Conservation (phyloP, 2,797 vertebrate genomes). For the Onychomys arenicola region DNA sequence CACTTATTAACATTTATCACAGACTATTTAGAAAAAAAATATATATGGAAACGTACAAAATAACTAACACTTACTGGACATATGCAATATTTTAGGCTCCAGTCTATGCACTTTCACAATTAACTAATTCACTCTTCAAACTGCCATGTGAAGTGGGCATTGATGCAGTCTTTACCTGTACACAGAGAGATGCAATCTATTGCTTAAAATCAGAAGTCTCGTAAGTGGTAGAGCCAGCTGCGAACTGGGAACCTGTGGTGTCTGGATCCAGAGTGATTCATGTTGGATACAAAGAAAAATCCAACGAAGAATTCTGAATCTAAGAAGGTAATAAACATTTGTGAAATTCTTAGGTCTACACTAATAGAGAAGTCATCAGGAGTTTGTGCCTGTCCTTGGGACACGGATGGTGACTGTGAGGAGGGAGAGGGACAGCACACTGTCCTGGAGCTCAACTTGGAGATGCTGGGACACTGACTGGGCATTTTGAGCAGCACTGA, state of each 20-base stretch:
- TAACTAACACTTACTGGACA: neutral
- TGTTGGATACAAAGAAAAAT: neutral
- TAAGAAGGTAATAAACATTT: neutral
- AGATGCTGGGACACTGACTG: neutral
- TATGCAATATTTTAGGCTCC: neutral
- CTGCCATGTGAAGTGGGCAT: neutral
- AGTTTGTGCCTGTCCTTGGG: neutral
- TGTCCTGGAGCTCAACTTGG: neutral
- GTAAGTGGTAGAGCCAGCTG: neutral
- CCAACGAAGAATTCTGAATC: neutral
- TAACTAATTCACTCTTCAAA: neutral
- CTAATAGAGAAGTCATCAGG: neutral
- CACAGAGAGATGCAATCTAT: neutral
- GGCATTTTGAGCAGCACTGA: neutral
- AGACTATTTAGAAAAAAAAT: slow-evolving; percentile 38
- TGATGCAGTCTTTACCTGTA: neutral
- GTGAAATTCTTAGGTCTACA: neutral
- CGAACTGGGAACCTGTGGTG: neutral
- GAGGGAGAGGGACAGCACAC: neutral
- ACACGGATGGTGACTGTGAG: neutral
- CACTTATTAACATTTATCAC: neutral
- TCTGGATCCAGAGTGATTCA: neutral
- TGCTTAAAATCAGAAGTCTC: neutral
- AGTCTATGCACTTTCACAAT: neutral
- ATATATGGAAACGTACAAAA: slow-evolving; percentile 17